Base-by-base conservation (phyloP, 2,113 vertebrate genomes). In the Verasper variegatus region DNA sequence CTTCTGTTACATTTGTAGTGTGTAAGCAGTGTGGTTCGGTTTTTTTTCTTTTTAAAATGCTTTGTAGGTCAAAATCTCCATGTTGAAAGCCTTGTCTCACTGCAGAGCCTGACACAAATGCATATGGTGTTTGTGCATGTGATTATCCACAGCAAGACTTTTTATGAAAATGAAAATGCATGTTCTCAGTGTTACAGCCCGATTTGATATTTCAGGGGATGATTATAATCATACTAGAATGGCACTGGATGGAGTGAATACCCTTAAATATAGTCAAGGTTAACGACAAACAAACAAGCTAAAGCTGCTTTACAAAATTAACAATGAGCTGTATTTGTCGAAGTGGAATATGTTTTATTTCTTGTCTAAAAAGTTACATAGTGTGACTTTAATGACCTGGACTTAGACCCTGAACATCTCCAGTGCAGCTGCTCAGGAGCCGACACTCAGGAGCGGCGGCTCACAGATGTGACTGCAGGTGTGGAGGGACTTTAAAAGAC, bases 1-100 rank as follows among this genome's bases (percentile, higher is more conserved):
- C 63, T 52, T 76, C 73, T 56, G 77, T 68, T 51, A 18, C 49
- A 84, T 76, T 5, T 17, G 37, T 37, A 26, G 55, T 69, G 0
- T 31, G 37, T 77, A 20, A 54, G 12, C 56, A n/a, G 21, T 0
- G 42, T 27, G 20, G 47, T 12, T 51, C 18, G 47, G 26, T 56
- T 21, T 13, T 42, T 31, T 52, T 27, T 70, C 47, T 47, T 17
- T 73, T 18, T 20, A 2, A n/a, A 54, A 54, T n/a, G 2, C 20
- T 21, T 31, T 1, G 47, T 62, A 61, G 60, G 73, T 71, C 51
- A 31, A 62, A 7, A 64, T 10, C 3, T 37, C 31, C 17, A 13
- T 11, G 54, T 24, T 9, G 18, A 20, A n/a, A 7, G 17, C 45
- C 4, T 5, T 15, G 45, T 49, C 45, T 49, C 45, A 1, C 45